phyloP scores from a whole-genome alignment of 2,113 vertebrate species.

The Zosterops borbonicus region DNA sequence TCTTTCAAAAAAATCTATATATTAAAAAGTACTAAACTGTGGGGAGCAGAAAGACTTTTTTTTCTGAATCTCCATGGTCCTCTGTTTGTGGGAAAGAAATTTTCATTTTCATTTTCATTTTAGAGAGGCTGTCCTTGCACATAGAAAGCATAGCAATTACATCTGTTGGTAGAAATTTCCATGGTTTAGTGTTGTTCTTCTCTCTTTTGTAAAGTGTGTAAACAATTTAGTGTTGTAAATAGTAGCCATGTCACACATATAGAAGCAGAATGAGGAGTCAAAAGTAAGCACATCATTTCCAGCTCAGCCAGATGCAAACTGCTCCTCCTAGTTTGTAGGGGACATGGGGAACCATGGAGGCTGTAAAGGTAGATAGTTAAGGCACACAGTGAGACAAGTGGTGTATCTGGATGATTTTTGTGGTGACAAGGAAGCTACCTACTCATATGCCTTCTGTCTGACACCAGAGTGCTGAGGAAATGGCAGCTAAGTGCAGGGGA shows the following conservation, averaged over 20 bases:
- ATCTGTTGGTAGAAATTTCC: background rate
- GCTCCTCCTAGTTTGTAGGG: background rate
- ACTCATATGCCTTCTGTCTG: background rate
- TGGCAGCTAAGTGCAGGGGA: background rate
- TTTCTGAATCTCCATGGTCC: background rate
- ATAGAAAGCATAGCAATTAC: background rate
- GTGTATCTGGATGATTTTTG: background rate
- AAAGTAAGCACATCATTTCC: accelerated
- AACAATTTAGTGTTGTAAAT: background rate
- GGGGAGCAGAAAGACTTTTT: background rate
- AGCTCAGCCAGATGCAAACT: background rate
- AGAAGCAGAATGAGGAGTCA: accelerated
- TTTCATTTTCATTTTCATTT: background rate
- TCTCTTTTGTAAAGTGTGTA: background rate
- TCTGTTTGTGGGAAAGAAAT: background rate
- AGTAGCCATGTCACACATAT: accelerated
- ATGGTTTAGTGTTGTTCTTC: background rate
- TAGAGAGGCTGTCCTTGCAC: background rate
- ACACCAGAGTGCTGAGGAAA: background rate
- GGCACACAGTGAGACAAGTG: background rate
- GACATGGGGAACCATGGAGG: accelerated
- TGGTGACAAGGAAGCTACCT: background rate
- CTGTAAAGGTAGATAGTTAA: background rate
- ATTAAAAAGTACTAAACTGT: background rate
- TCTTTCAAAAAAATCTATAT: background rate